These are phyloP conservation scores for Platycercus adscitus DNA, from an alignment of 2,113 vertebrate species.

Conservation along the genomic window DNA sequence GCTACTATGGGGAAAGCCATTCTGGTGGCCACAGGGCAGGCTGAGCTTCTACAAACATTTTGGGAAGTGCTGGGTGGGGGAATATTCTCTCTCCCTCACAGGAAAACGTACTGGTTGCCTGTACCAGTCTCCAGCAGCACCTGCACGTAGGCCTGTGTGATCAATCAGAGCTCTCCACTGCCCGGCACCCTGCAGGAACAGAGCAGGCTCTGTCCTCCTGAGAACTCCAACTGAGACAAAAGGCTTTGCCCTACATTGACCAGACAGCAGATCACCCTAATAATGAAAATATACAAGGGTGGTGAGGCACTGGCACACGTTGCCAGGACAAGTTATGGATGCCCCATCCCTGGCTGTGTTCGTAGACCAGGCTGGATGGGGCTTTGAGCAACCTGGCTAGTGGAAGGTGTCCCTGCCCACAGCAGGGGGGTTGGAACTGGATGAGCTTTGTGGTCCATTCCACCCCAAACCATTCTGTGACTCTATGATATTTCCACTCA, in stretches of 20 bases:
- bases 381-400: not conserved
- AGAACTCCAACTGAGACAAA: not conserved
- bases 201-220: fast-evolving
- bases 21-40: not conserved
- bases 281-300: not conserved
- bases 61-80: not conserved
- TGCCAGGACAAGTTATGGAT: not conserved
- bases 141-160: fast-evolving
- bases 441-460: not conserved
- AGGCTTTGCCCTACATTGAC: not conserved
- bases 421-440: not conserved
- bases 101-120: not conserved
- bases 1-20: not conserved
- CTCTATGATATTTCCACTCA: not conserved
- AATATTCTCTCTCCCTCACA: not conserved
- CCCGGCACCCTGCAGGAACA: not conserved
- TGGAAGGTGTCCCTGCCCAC: not conserved
- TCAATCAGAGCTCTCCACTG: not conserved
- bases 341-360: not conserved
- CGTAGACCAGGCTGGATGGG: not conserved
- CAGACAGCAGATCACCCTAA: not conserved
- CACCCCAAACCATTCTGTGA: not conserved
- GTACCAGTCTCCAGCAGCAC: fast-evolving
- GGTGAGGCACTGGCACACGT: not conserved
- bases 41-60: not conserved